These are phyloP conservation scores for Notarius quadriscutis DNA, from an alignment of 2,113 vertebrate species.

Conservation along the genomic window DNA sequence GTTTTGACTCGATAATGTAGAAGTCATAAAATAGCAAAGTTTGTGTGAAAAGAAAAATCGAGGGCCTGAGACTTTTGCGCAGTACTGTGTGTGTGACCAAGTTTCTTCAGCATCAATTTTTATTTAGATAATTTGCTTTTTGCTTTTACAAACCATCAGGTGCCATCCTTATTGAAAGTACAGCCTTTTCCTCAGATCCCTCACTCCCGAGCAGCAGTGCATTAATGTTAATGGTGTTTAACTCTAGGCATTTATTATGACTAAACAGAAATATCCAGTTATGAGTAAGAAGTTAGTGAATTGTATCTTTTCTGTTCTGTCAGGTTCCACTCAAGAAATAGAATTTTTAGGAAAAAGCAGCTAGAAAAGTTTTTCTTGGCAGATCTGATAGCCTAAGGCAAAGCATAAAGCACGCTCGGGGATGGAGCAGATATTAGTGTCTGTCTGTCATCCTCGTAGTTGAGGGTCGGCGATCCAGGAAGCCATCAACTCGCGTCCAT, in stretches of 20 bases:
- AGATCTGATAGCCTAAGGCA: not conserved
- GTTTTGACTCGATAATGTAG: no score
- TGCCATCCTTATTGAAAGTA: not conserved
- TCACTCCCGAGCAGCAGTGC: not conserved
- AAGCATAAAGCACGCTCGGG: not conserved
- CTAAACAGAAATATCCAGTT: not conserved
- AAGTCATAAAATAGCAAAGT: no score
- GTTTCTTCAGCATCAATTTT: no score
- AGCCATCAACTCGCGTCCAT: no score
- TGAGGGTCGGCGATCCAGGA: no score
- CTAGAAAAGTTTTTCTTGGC: not conserved
- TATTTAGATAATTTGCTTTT: no score
- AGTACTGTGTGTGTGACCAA: no score
- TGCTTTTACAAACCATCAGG: not conserved
- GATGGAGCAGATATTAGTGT: not conserved
- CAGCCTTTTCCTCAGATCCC: no score
- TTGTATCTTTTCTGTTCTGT: not conserved
- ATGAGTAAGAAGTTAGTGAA: not conserved
- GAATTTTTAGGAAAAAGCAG: not conserved
- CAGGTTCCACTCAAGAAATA: not conserved
- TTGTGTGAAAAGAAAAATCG: no score
- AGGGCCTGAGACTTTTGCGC: no score
- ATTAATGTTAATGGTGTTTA: not conserved
- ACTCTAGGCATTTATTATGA: not conserved
- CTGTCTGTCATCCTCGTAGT: not conserved